phyloP scores from a whole-genome alignment of 2,888 invertebrate genomes.

The Coelinius sp. region DNA sequence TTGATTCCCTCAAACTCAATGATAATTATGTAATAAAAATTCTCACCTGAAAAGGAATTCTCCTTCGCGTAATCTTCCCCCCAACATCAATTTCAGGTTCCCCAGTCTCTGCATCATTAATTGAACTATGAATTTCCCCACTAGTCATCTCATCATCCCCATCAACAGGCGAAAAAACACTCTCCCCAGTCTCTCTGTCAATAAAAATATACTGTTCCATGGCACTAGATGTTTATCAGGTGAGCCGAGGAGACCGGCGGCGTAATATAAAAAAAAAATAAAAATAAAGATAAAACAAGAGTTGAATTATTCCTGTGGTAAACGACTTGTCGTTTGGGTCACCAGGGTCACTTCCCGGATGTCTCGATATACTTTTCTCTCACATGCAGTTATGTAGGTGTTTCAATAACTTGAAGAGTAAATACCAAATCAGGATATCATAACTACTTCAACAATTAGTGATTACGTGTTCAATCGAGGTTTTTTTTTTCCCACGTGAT shows the following conservation, averaged over 20 bases:
- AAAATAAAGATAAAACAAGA: not conserved
- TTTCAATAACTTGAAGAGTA: constrained; percentile 38
- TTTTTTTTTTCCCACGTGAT: not conserved
- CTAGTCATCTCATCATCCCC: constrained; percentile 5
- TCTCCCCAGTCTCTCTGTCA: constrained; percentile 64
- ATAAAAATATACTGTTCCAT: constrained; percentile 46
- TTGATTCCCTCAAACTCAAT: too few species aligned
- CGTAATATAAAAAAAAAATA: not conserved
- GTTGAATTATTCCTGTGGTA: not conserved
- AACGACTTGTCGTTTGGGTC: constrained; percentile 39
- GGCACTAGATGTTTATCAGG: not conserved
- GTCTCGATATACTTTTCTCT: constrained; percentile 35
- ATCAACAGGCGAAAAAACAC: constrained; percentile 45
- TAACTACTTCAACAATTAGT: not conserved
- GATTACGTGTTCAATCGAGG: not conserved
- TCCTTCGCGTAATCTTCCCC: constrained; percentile 47
- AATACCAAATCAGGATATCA: not conserved
- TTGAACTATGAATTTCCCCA: constrained; percentile 32
- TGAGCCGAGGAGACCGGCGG: not conserved
- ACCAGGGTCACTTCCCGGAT: constrained; percentile 64
- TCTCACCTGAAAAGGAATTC: constrained; percentile 60
- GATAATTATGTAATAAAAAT: not conserved
- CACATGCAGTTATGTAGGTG: constrained; percentile 39
- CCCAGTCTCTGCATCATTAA: constrained; percentile 64
- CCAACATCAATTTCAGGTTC: constrained; percentile 58